phyloP scores from a whole-genome alignment of 2,797 vertebrate species.

The Epinephelus coioides region DNA sequence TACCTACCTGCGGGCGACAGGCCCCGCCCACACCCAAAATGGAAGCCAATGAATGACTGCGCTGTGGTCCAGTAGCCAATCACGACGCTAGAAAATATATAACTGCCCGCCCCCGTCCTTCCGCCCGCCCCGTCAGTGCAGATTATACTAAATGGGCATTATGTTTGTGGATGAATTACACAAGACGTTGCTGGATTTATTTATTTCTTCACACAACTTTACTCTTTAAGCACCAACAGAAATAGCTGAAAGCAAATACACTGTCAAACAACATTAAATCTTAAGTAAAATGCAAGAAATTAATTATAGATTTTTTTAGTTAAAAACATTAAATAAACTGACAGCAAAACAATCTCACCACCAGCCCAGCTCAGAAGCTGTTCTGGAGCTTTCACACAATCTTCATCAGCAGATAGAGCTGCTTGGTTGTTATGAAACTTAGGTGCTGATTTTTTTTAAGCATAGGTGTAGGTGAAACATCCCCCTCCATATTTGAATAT shows the following conservation, averaged over 20 bases:
- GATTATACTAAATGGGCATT: not conserved
- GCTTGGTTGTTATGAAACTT: not conserved
- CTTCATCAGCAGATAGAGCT: not conserved
- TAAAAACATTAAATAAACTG: not conserved
- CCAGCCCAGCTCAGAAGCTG: not conserved
- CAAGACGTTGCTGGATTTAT: not conserved
- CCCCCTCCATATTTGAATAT: too few relatives aligned
- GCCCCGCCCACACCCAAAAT: conserved; percentile 56
- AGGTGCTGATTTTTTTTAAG: not conserved
- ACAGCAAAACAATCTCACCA: not conserved
- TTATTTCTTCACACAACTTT: conserved; percentile 22
- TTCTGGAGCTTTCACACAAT: not conserved
- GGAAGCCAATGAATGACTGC: conserved; percentile 58
- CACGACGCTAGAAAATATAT: not conserved
- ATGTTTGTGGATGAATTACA: not conserved
- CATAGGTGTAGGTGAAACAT: too few relatives aligned
- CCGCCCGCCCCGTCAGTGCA: not conserved
- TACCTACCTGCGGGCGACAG: conserved; percentile 62
- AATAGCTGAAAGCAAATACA: conserved; percentile 5
- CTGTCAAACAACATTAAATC: not conserved
- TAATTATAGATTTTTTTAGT: not conserved
- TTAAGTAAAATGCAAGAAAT: conserved; percentile 14
- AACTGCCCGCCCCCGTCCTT: not conserved
- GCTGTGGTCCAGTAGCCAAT: conserved; percentile 66
- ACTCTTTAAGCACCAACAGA: conserved; percentile 23